phyloP scores from a whole-genome alignment of 92 coral and sea anemone genomes.

The Phenganax stokvisi region DNA sequence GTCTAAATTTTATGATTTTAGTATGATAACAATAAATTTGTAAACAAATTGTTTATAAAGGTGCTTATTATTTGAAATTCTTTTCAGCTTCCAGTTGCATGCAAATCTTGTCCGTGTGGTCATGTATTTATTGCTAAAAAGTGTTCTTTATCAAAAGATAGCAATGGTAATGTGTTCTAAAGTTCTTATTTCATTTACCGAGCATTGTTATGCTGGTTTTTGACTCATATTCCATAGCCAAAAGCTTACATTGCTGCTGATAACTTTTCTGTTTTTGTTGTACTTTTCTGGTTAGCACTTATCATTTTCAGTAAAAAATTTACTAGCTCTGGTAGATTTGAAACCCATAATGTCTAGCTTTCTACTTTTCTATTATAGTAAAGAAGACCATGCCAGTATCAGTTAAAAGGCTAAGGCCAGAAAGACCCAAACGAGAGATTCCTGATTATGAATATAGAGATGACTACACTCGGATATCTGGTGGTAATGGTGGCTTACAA shows the following conservation, averaged over 20 bases:
- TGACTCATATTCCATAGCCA: too few relatives aligned
- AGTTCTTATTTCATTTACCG: constrained; percentile 31
- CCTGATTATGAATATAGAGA: constrained; percentile 81
- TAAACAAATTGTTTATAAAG: too few relatives aligned
- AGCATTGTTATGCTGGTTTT: neutral
- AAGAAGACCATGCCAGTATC: constrained; percentile 43
- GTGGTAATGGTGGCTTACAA: constrained; percentile 27
- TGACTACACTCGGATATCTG: constrained; percentile 52
- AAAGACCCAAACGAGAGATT: constrained; percentile 80
- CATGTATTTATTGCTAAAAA: constrained; percentile 88
- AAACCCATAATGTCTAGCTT: too few relatives aligned
- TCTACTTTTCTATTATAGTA: constrained; percentile 6
- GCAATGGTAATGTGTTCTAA: constrained; percentile 42
- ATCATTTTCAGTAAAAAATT: too few relatives aligned
- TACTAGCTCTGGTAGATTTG: too few relatives aligned
- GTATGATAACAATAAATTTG: neutral
- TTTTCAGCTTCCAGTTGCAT: constrained; percentile 89
- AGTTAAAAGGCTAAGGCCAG: constrained; percentile 82
- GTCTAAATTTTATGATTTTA: neutral
- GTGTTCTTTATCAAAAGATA: constrained; percentile 46
- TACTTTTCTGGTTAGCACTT: too few relatives aligned
- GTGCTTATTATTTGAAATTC: neutral
- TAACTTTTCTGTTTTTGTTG: too few relatives aligned
- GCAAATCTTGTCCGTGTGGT: constrained; percentile 94
- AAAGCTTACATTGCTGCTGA: too few relatives aligned